These are phyloP conservation scores for Mantis religiosa DNA, from an alignment of 2,888 invertebrate genomes.

Conservation along the genomic window DNA sequence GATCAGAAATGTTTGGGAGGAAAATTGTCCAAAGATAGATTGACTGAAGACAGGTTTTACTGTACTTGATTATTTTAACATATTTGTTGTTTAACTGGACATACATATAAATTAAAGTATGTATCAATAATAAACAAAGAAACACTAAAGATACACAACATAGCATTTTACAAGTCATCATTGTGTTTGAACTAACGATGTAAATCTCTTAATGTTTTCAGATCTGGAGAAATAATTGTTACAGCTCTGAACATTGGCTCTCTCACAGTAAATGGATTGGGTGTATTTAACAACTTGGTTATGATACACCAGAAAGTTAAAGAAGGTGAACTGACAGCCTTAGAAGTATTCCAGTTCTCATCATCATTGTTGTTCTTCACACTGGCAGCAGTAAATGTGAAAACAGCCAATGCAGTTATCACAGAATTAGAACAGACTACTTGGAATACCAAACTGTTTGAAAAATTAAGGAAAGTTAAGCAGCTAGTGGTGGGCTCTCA, in stretches of 20 bases:
- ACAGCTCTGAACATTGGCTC: conserved; percentile 4
- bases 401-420: conserved; percentile 18
- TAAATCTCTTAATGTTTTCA: too few species aligned
- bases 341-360: conserved; percentile 28
- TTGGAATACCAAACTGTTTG: background rate
- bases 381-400: conserved; percentile 20
- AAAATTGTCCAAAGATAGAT: too few species aligned
- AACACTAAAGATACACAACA: too few species aligned
- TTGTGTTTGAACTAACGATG: too few species aligned
- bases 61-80: too few species aligned
- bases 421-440: conserved; percentile 2
- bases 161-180: too few species aligned
- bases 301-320: conserved; percentile 4
- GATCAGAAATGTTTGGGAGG: too few species aligned
- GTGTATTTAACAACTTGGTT: conserved; percentile 8
- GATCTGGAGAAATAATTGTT: background rate
- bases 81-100: too few species aligned
- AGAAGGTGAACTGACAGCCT: background rate
- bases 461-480: background rate
- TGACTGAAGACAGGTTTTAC: too few species aligned
- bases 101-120: too few species aligned
- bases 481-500: background rate
- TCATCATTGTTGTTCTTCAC: conserved; percentile 26
- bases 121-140: too few species aligned
- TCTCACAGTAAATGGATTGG: conserved; percentile 19